Evolutionary conservation across 2,888 invertebrate species (phyloP), one percentile per base, ranked within the genome.

Genomic region (Arrhopalites spinosus): DNA sequence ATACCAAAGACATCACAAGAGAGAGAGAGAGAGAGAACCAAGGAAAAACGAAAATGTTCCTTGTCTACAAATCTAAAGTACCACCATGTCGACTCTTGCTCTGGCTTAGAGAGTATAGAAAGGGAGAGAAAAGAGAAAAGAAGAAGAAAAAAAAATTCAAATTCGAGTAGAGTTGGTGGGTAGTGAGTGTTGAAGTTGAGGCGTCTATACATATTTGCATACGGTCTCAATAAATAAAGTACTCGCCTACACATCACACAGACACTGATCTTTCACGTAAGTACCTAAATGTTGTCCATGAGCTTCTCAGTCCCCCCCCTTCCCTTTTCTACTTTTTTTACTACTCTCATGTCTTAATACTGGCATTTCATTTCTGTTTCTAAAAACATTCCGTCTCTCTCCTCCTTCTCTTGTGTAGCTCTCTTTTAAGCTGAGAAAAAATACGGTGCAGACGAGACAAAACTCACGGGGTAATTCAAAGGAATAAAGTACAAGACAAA

Each of bases 11-110:
- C 67, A 45, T 68, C 47, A 47, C n/a, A n/a, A n/a, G n/a, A n/a
- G n/a, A n/a, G n/a, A n/a, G n/a, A n/a, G n/a, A n/a, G n/a, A n/a
- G n/a, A n/a, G n/a, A n/a, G 45, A 68, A 47, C 36, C 36, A 59
- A 25, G 67, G 45, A 36, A 36, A 36, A 36, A 36, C 36, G 67
- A 68, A 45, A 68, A 68, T 68, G 67, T 11, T 36, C 36, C 27
- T 68, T 45, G 67, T 68, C 45, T 68, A 68, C 43, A 47, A 68
- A 68, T 68, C 69, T 69, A 69, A 69, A 50, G 69, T 50, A 53
- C 69, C 69, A 53, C 29, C 53, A 69, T 69, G 50, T 53, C 36
- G 36, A 36, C 50, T 50, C 50, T 50, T n/a, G 17, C 50, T 50
- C 50, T 36, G 36, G 5, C 36, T 36, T 36, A 11, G 36, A 36